Conservation (phyloP, 1,140 invertebrate genomes). For the Drosophila mojavensis region DNA sequence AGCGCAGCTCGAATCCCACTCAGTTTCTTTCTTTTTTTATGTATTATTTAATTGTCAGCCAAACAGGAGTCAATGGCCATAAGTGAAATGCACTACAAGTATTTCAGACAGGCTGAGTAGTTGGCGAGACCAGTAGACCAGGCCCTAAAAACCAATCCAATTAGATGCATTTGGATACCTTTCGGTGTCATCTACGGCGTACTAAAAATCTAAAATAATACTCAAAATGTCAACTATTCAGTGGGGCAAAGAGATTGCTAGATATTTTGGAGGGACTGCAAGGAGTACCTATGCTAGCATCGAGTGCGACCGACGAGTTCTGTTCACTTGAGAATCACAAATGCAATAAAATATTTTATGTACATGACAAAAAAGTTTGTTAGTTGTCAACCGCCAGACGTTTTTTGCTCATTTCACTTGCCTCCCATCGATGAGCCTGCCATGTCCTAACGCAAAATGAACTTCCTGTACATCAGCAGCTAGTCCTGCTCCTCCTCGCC, state of each 20-base stretch:
- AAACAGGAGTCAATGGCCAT: conserved; percentile 25
- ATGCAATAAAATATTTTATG: conserved; percentile 76
- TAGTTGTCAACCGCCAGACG: conserved; percentile 57
- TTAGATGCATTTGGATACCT: conserved; percentile 79
- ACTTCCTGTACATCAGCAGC: conserved; percentile 32
- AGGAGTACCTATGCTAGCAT: conserved; percentile 5
- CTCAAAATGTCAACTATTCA: conserved; percentile 72
- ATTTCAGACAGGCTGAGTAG: not conserved
- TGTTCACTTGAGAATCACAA: conserved; percentile 54
- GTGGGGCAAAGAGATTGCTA: conserved; percentile 29
- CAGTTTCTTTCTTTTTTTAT: too few species aligned
- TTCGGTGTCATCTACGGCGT: conserved; percentile 63
- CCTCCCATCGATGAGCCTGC: conserved; percentile 63
- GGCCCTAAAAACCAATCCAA: conserved; percentile 45
- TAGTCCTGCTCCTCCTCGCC: not conserved
- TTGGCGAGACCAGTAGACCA: conserved; percentile 8
- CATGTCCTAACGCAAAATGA: conserved; percentile 44
- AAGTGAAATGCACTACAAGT: conserved; percentile 29
- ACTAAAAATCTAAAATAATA: conserved; percentile 54
- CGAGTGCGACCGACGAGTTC: conserved; percentile 3
- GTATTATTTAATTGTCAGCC: conserved; percentile 37
- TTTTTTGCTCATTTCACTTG: conserved; percentile 73
- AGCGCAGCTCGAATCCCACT: not conserved
- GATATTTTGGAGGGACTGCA: not conserved
- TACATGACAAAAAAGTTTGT: conserved; percentile 60